These are phyloP conservation scores for Charaxes varanes DNA, from an alignment of 1,140 invertebrate genomes.

Conservation along the genomic window DNA sequence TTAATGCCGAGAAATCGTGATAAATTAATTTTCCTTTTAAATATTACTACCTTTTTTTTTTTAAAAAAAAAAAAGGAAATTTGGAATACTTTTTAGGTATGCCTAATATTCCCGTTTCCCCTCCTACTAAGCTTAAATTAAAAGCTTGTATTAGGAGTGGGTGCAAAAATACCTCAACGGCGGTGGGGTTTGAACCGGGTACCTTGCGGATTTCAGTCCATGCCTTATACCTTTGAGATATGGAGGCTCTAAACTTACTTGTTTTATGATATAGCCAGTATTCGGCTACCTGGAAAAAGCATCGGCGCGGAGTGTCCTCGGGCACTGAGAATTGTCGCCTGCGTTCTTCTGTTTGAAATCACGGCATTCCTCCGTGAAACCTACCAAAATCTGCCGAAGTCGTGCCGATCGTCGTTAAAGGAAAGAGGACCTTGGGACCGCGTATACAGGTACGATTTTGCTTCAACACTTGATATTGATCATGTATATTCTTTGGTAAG, in stretches of 20 bases:
- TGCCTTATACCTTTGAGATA: too few relatives aligned
- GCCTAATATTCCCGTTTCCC: too few relatives aligned
- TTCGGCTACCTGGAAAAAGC: slow-evolving; percentile 87
- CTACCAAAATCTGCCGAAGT: slow-evolving; percentile 87
- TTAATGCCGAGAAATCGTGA: too few relatives aligned
- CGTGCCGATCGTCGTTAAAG: slow-evolving; percentile 79
- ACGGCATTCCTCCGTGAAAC: slow-evolving; percentile 98
- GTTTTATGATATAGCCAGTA: slow-evolving; percentile 79
- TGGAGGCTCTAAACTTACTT: not conserved
- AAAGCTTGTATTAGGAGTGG: too few relatives aligned
- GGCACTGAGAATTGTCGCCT: slow-evolving; percentile 93
- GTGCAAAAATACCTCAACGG: too few relatives aligned
- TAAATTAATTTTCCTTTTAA: too few relatives aligned
- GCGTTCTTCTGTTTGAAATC: slow-evolving; percentile 95
- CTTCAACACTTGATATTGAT: slow-evolving; percentile 20
- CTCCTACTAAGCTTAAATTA: too few relatives aligned
- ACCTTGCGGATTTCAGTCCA: not conserved
- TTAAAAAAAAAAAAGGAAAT: too few relatives aligned
- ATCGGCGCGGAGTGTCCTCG: slow-evolving; percentile 85
- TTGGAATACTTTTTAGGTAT: too few relatives aligned
- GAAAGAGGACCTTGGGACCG: slow-evolving; percentile 87
- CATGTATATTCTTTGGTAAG: slow-evolving; percentile 44
- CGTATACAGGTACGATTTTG: slow-evolving; percentile 77
- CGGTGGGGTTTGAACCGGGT: too few relatives aligned
- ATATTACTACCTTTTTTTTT: too few relatives aligned